Evolutionary conservation across 2,113 vertebrate species (phyloP).

Genomic region (Megaptera novaeangliae): DNA sequence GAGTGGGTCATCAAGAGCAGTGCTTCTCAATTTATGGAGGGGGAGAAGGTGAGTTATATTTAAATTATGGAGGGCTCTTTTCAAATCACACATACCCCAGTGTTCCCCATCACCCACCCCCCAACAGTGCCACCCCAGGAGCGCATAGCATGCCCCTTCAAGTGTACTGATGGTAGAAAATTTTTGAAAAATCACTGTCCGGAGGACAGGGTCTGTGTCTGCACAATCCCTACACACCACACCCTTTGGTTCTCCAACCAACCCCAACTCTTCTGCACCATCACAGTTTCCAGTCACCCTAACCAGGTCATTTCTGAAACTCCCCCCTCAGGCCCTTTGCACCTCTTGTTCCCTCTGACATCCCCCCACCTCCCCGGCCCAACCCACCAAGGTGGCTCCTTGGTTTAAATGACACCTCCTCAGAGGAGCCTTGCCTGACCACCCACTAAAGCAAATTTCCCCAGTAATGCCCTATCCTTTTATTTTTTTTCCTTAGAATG

Average conservation of each 20-base stretch:
- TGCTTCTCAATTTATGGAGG: neutral
- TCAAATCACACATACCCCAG: neutral
- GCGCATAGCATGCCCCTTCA: accelerated
- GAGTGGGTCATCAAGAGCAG: neutral
- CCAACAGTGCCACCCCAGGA: no score
- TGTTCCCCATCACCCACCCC: neutral
- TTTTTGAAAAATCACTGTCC: neutral
- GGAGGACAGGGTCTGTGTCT: neutral
- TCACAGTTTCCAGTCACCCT: neutral
- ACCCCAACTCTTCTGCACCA: neutral
- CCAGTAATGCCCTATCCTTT: neutral
- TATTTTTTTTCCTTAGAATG: neutral
- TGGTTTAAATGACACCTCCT: neutral
- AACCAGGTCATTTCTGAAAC: neutral
- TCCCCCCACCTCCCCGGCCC: accelerated
- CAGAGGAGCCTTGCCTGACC: neutral
- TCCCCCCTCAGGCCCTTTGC: neutral
- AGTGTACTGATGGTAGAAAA: neutral
- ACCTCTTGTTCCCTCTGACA: neutral
- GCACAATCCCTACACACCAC: no score
- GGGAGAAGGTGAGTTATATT: neutral
- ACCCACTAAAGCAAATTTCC: neutral
- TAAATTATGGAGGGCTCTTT: neutral
- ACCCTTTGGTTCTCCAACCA: neutral
- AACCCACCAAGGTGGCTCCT: neutral